phyloP scores from a whole-genome alignment of 2,113 vertebrate genomes.

The Telmatochromis sp. region DNA sequence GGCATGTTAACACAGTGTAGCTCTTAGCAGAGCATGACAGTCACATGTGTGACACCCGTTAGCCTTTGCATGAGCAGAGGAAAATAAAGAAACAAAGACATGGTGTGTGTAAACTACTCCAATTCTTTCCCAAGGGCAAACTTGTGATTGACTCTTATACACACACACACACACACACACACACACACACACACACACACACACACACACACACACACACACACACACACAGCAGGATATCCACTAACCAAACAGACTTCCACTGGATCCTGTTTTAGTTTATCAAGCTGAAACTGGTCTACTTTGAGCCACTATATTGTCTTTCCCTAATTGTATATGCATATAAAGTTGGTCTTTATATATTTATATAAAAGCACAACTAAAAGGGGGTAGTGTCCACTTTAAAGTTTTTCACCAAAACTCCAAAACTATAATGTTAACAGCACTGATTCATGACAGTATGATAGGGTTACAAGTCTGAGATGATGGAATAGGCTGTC shows the following conservation, averaged over 20 bases:
- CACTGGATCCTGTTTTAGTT: neutral
- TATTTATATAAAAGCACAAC: neutral
- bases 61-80: neutral
- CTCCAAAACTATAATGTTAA: neutral
- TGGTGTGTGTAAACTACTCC: neutral
- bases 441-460: neutral
- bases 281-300: neutral
- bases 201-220: neutral
- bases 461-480: neutral
- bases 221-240: neutral
- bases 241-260: neutral
- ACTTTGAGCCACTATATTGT: neutral
- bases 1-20: neutral
- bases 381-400: neutral
- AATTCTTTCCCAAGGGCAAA: neutral
- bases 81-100: neutral
- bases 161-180: neutral
- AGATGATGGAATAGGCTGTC: neutral
- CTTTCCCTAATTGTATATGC: neutral
- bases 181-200: neutral
- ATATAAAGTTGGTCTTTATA: neutral
- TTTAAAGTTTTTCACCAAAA: neutral
- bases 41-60: neutral
- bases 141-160: neutral
- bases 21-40: neutral